A percentile compares a stretch with the other conserved stretches of the same genome.
Conservation (phyloP, 2,113 vertebrate species). For the Trichomycterus rosablanca region DNA sequence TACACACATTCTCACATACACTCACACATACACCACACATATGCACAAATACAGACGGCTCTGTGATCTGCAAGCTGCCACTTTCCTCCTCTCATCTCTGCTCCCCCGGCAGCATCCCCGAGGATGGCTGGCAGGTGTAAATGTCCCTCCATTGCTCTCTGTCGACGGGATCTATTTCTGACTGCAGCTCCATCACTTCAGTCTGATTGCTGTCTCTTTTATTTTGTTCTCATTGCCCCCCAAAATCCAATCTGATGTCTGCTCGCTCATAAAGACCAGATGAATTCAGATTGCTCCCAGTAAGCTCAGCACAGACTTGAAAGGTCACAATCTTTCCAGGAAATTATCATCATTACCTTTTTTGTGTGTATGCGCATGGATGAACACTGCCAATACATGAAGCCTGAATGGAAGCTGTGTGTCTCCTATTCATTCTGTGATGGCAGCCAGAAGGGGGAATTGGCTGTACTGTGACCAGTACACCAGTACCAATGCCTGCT, state of each 20-base stretch:
- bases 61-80: too few relatives aligned
- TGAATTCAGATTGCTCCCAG: slow-evolving; percentile 34
- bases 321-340: slow-evolving; percentile 45
- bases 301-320: slow-evolving; percentile 25
- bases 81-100: too few relatives aligned
- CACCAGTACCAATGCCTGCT: neutral
- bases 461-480: slow-evolving; percentile 8
- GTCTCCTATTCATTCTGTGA: slow-evolving; percentile 23
- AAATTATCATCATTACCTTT: slow-evolving; percentile 42
- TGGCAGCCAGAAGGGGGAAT: slow-evolving; percentile 7
- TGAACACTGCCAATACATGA: slow-evolving; percentile 31
- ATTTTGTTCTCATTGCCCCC: slow-evolving; percentile 21
- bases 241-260: slow-evolving; percentile 30
- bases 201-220: slow-evolving; percentile 28
- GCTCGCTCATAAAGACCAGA: slow-evolving; percentile 20
- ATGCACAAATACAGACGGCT: too few relatives aligned
- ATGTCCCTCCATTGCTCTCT: slow-evolving; percentile 20
- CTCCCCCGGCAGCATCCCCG: too few relatives aligned
- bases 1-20: too few relatives aligned
- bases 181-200: slow-evolving; percentile 22
- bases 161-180: slow-evolving; percentile 27
- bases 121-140: slow-evolving; percentile 27
- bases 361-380: slow-evolving; percentile 27
- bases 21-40: too few relatives aligned
- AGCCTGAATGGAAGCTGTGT: slow-evolving; percentile 24